Percentiles rank a stretch among this genome's conserved stretches.
phyloP scores from a whole-genome alignment of 2,888 invertebrate species.

The Caenorhabditis sp. region DNA sequence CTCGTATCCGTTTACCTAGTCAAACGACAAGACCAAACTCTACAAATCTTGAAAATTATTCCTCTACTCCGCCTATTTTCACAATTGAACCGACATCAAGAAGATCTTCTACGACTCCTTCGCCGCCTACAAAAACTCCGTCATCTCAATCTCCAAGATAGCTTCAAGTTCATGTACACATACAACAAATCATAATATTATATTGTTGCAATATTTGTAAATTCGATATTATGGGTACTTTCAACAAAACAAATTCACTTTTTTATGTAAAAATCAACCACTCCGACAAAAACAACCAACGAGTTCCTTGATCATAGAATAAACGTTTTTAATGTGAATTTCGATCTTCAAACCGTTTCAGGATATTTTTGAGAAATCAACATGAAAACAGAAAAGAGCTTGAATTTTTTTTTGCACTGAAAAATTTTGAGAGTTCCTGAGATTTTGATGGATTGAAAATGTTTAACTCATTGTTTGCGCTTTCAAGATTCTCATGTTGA shows the following conservation, averaged over 20 bases:
- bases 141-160: slow-evolving; percentile 19
- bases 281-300: slow-evolving; percentile 6
- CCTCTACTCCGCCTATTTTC: slow-evolving; percentile 48
- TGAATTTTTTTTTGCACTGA: too few relatives aligned
- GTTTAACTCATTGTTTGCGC: too few relatives aligned
- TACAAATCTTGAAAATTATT: slow-evolving; percentile 31
- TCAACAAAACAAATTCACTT: slow-evolving; percentile 31
- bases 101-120: slow-evolving; percentile 4
- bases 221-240: slow-evolving; percentile 10
- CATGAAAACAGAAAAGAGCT: not conserved
- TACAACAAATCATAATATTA: not conserved
- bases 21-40: slow-evolving; percentile 8
- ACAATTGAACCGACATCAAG: slow-evolving; percentile 43
- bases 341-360: not conserved
- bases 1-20: slow-evolving; percentile 51
- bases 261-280: not conserved
- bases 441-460: too few relatives aligned
- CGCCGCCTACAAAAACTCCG: slow-evolving; percentile 13
- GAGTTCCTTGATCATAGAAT: slow-evolving; percentile 5
- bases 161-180: not conserved
- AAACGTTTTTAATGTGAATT: not conserved
- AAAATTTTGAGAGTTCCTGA: too few relatives aligned
- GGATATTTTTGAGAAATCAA: not conserved
- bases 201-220: not conserved
- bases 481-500: too few relatives aligned